Evolutionary conservation across 2,888 invertebrate genomes (phyloP).

Genomic region (Leptothorax acervorum): DNA sequence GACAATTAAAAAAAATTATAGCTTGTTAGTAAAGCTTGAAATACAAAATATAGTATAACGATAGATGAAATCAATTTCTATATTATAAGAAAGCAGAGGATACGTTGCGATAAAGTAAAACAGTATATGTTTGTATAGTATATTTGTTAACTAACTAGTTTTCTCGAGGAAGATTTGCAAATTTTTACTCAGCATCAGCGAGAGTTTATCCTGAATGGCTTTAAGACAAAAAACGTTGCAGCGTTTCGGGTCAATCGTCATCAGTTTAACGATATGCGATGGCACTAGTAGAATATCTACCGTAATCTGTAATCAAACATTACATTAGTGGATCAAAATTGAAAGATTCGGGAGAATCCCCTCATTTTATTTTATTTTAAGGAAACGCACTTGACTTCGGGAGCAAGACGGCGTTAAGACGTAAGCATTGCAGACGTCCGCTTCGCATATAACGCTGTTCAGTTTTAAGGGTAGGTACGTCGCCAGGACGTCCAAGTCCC

Average conservation of each 20-base stretch:
- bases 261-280: constrained; percentile 71
- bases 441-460: constrained; percentile 77
- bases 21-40: neutral
- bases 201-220: constrained; percentile 78
- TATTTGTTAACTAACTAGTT: constrained; percentile 73
- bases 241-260: constrained; percentile 72
- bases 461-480: constrained; percentile 76
- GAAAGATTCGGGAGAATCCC: neutral
- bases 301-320: constrained; percentile 42
- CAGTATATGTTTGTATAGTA: neutral
- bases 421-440: constrained; percentile 75
- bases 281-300: constrained; percentile 66
- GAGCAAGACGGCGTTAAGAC: constrained; percentile 77
- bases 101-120: constrained; percentile 15
- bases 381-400: constrained; percentile 70
- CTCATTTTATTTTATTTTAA: neutral
- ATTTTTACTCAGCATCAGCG: constrained; percentile 75
- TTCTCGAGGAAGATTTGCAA: constrained; percentile 74
- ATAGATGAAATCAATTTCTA: neutral
- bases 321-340: neutral
- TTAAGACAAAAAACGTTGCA: constrained; percentile 78
- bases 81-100: constrained; percentile 3
- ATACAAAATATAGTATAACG: neutral
- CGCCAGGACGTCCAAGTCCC: constrained; percentile 74
- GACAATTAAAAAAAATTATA: neutral